Conservation (phyloP, 2,888 invertebrate genomes). For the Hypselothyrea guttata region DNA sequence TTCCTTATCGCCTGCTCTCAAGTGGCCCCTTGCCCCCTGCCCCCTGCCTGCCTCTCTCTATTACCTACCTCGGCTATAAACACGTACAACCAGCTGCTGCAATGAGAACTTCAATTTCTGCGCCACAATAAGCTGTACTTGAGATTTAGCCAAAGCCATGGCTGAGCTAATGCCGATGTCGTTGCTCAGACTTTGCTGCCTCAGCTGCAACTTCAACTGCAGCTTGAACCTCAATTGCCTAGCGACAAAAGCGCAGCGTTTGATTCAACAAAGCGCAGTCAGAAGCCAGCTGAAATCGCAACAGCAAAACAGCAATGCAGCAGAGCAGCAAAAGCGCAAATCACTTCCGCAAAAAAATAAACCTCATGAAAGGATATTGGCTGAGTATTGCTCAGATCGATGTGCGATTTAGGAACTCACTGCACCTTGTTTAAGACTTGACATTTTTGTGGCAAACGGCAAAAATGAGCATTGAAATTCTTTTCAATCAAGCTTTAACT, state of each 20-base stretch:
- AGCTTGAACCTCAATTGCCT: conserved; percentile 21
- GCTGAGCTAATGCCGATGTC: conserved; percentile 5
- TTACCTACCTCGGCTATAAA: not conserved
- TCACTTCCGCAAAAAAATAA: conserved; percentile 53
- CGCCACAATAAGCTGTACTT: conserved; percentile 64
- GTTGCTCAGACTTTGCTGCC: conserved; percentile 21
- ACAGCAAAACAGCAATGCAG: too few species aligned
- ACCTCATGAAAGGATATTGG: not conserved
- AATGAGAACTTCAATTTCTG: conserved; percentile 69
- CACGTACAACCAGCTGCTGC: conserved; percentile 17
- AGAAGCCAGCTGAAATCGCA: conserved; percentile 48
- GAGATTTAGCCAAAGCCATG: conserved; percentile 41
- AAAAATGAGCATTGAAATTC: too few species aligned
- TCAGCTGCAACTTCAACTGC: conserved; percentile 27
- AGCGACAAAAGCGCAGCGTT: conserved; percentile 55
- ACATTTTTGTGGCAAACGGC: too few species aligned
- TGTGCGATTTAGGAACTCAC: not conserved
- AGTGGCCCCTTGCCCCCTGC: conserved; percentile 29
- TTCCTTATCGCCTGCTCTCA: conserved; percentile 63
- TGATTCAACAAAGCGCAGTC: conserved; percentile 60
- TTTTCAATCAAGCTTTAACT: too few species aligned
- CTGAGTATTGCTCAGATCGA: too few species aligned
- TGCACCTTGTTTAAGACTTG: conserved; percentile 44
- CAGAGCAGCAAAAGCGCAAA: conserved; percentile 56
- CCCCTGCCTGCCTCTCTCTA: not conserved